Percentiles rank a stretch among this genome's conserved stretches.
phyloP scores from a whole-genome alignment of 2,888 invertebrate species.

The Iphiclides podalirius region DNA sequence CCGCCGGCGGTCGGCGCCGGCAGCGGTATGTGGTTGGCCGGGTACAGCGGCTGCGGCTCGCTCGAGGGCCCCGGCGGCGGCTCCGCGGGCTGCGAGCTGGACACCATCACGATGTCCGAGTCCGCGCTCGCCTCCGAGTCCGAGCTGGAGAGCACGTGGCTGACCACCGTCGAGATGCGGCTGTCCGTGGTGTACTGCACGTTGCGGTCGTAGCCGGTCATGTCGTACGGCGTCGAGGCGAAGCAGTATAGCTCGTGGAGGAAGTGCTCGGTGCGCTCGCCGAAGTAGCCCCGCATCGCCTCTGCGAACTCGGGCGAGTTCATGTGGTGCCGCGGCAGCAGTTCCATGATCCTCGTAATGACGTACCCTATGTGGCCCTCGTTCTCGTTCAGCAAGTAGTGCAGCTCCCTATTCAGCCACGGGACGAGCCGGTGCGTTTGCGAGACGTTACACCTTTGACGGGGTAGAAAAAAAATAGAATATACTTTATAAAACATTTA shows the following conservation, averaged over 20 bases:
- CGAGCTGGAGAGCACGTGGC: constrained; percentile 73
- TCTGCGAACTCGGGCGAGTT: constrained; percentile 85
- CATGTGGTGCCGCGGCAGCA: constrained; percentile 84
- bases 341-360: constrained; percentile 83
- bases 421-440: constrained; percentile 91
- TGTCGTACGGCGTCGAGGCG: constrained; percentile 92
- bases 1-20: constrained; percentile 40
- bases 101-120: constrained; percentile 61
- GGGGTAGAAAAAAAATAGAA: constrained; percentile 24
- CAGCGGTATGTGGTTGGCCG: constrained; percentile 47
- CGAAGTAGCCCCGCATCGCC: constrained; percentile 84
- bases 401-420: constrained; percentile 93
- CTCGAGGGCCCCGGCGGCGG: constrained; percentile 43
- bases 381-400: constrained; percentile 85
- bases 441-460: constrained; percentile 86
- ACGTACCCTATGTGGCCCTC: constrained; percentile 84
- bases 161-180: constrained; percentile 76
- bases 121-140: constrained; percentile 59
- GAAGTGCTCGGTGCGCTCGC: constrained; percentile 89
- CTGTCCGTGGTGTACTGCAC: constrained; percentile 82
- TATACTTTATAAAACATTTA: too few species aligned
- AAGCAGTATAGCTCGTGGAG: constrained; percentile 93
- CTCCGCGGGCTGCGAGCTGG: constrained; percentile 48
- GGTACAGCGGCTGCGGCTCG: constrained; percentile 46
- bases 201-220: constrained; percentile 88